Percentiles rank a stretch among this genome's conserved stretches.
Evolutionary conservation across 2,113 vertebrate genomes (phyloP).

Genomic region (Pterocles gutturalis): DNA sequence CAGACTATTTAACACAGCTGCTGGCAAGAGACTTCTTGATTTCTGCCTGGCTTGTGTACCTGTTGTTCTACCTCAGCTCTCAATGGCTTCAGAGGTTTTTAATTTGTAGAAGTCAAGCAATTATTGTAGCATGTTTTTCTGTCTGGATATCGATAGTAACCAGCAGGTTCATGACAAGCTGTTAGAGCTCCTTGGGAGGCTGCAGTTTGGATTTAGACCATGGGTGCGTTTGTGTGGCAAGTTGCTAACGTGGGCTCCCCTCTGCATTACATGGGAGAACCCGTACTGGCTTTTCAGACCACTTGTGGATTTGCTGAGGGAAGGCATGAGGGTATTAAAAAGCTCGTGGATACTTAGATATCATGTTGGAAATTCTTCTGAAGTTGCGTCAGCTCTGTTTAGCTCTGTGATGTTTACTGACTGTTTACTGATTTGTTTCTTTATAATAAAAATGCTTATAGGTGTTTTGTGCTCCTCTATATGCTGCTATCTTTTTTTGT

Average conservation of each 20-base stretch:
- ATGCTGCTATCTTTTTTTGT: background rate
- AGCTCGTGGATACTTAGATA: background rate
- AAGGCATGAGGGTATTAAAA: background rate
- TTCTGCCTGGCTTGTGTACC: background rate
- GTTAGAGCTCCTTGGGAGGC: background rate
- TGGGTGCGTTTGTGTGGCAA: background rate
- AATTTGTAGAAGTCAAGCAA: background rate
- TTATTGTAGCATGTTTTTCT: background rate
- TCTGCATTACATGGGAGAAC: background rate
- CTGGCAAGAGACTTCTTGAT: background rate
- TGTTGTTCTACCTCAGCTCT: background rate
- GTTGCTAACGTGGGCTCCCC: background rate
- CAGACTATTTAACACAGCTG: background rate
- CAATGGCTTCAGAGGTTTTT: background rate
- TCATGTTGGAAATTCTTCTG: background rate
- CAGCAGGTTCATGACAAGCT: fast-evolving
- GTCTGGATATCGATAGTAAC: background rate
- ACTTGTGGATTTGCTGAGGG: background rate
- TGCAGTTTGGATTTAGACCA: background rate
- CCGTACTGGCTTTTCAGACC: background rate
- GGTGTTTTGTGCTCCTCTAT: background rate
- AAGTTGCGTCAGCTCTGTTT: background rate
- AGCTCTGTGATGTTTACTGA: background rate
- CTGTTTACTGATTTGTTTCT: background rate
- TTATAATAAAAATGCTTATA: background rate